Conservation (phyloP, 37 sponge, comb jelly and placozoan genomes). For the Lycopodina hypogea region DNA sequence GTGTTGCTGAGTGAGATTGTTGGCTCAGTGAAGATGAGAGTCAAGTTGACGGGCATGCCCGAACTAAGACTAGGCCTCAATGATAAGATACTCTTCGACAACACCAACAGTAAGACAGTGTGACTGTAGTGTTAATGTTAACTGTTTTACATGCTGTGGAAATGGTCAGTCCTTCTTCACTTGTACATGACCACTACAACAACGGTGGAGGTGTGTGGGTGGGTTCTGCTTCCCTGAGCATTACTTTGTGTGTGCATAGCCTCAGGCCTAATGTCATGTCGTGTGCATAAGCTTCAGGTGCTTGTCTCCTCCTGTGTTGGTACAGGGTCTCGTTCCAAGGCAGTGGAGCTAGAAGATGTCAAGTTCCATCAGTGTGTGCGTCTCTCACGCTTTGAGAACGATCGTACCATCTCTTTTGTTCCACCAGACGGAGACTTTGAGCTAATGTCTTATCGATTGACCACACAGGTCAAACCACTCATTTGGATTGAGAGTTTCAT, state of each 20-base stretch:
- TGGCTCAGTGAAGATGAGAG: conserved; percentile 92
- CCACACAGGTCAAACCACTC: conserved; percentile 88
- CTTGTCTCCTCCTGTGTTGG: no score
- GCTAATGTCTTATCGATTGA: conserved; percentile 96
- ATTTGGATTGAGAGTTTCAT: conserved; percentile 93
- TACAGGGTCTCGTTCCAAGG: conserved; percentile 78
- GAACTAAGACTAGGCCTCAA: conserved; percentile 95
- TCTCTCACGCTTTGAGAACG: conserved; percentile 96
- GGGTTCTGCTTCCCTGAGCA: no score
- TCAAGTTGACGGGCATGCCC: conserved; percentile 94
- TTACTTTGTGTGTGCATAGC: no score
- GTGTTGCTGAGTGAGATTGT: conserved; percentile 93
- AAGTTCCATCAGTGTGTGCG: conserved; percentile 99
- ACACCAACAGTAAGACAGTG: conserved; percentile 76
- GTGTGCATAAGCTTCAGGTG: no score
- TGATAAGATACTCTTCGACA: conserved; percentile 94
- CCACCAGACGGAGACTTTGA: conserved; percentile 99
- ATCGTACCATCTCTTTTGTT: conserved; percentile 95
- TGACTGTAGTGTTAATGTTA: background rate
- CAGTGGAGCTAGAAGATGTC: conserved; percentile 95
- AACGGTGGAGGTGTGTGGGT: no score
- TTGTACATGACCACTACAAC: background rate
- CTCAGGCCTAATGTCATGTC: no score
- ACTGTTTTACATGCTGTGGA: background rate
- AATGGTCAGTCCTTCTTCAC: background rate